These are phyloP conservation scores for Polyommatus icarus DNA, from an alignment of 2,888 invertebrate genomes.

Conservation along the genomic window DNA sequence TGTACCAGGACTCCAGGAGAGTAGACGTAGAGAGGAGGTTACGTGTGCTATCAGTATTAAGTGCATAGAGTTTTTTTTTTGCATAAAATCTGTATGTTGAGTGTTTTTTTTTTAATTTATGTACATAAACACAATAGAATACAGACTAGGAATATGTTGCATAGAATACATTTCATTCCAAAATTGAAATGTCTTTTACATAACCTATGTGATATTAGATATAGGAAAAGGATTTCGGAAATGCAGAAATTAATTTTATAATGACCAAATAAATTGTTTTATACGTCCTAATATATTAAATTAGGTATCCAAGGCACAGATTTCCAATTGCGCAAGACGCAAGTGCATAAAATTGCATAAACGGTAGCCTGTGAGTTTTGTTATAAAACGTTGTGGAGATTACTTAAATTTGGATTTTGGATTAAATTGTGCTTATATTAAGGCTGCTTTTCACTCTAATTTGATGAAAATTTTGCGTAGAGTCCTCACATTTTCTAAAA, in stretches of 20 bases:
- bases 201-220: too few relatives aligned
- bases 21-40: not conserved
- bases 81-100: too few relatives aligned
- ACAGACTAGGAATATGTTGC: too few relatives aligned
- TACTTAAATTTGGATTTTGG: not conserved
- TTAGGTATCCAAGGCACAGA: constrained; percentile 5
- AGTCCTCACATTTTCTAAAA: too few relatives aligned
- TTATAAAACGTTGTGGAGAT: not conserved
- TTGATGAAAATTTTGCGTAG: too few relatives aligned
- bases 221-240: too few relatives aligned
- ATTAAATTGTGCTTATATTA: too few relatives aligned
- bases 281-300: not conserved
- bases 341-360: constrained; percentile 2
- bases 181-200: not conserved
- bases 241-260: too few relatives aligned
- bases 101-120: not conserved
- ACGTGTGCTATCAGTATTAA: not conserved
- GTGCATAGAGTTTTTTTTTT: not conserved
- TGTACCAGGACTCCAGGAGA: constrained; percentile 40
- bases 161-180: too few relatives aligned
- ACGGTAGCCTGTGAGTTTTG: not conserved
- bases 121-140: not conserved
- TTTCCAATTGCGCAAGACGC: not conserved
- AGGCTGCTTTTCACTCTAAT: too few relatives aligned
- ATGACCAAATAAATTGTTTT: too few relatives aligned